Percentiles rank a stretch among this genome's conserved stretches.
phyloP scores from a whole-genome alignment of 2,888 invertebrate species.

The Amphiduros pacificus region DNA sequence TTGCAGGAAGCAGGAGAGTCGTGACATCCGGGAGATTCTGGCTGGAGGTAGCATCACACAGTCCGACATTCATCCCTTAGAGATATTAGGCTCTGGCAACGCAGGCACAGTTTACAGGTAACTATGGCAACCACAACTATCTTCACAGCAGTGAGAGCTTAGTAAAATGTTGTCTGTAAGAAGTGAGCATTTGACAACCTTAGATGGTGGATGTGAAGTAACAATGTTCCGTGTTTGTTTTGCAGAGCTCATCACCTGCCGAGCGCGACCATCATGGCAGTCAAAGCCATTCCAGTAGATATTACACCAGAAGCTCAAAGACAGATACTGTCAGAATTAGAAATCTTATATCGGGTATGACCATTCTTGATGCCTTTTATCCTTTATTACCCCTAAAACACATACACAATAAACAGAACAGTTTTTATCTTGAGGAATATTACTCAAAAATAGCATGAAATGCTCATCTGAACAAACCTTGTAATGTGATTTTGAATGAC shows the following conservation, averaged over 20 bases:
- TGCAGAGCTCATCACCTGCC: conserved; percentile 50
- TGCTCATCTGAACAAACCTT: no score
- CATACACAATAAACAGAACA: no score
- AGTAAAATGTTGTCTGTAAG: no score
- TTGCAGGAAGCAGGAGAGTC: conserved; percentile 27
- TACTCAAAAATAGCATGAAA: no score
- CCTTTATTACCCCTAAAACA: no score
- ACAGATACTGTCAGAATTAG: conserved; percentile 56
- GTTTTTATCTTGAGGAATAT: no score
- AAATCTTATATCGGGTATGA: conserved; percentile 53
- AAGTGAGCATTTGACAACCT: neutral
- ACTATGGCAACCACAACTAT: conserved; percentile 5
- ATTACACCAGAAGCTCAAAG: conserved; percentile 49
- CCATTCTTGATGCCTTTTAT: no score
- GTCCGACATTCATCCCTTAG: conserved; percentile 40
- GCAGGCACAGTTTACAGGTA: conserved; percentile 55
- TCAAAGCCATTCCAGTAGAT: conserved; percentile 44
- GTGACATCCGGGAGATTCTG: conserved; percentile 41
- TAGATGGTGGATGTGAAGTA: neutral
- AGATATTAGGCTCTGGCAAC: conserved; percentile 51
- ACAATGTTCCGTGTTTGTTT: conserved; percentile 11
- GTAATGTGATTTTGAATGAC: no score
- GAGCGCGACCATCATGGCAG: conserved; percentile 48
- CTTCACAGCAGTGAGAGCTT: neutral
- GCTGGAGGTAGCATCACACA: conserved; percentile 44